Base-by-base conservation (phyloP, 30 jellyfish, hydroid and myxozoan genomes). In the Morbakka virulenta region DNA sequence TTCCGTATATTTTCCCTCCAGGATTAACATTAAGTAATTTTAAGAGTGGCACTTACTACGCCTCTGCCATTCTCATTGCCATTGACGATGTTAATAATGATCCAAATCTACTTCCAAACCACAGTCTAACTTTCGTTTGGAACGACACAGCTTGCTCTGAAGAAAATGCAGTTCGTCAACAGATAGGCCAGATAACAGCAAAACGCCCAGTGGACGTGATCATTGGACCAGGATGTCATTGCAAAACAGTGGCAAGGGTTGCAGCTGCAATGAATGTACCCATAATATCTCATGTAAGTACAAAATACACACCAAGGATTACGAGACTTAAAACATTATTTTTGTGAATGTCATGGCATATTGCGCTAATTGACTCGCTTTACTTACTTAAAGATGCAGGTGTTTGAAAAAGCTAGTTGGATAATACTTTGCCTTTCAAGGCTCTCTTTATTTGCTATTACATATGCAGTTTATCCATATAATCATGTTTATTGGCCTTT, bases 211-310 rank as follows among this genome's bases (percentile, higher is more conserved):
- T 89, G 76, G 89, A 82, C 65, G 97, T 87, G 1, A 69, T 89
- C 50, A 82, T 89, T 62, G 97, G 97, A 22, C 67, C 75, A 3
- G 93, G 77, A 28, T 89, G 97, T 52, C 53, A 49, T 2, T 89
- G 97, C 52, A 62, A 70, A 24, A 77, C 97, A 28, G 89, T 84
- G 32, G 95, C 78, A 17, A 89, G 79, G 78, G 77, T 63, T 68
- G 97, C 97, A 14, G 97, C 76, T n/a, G 97, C 97, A 20, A 30
- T 76, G 79, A 89, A 89, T 62, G 30, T 67, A 23, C 97, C 97
- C 4, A 66, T 89, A 22, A 48, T 89, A 25, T 89, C 97, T 9
- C 93, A 82, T 77, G 97, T 89, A 75, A 88, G 97, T 20, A n/a
- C 69, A 52, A 52, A n/a, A n/a, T n/a, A n/a, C n/a, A n/a, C n/a